Evolutionary conservation across 1,140 invertebrate genomes (phyloP), one percentile per base, ranked within the genome.

Genomic region (Hesperophylax magnus): DNA sequence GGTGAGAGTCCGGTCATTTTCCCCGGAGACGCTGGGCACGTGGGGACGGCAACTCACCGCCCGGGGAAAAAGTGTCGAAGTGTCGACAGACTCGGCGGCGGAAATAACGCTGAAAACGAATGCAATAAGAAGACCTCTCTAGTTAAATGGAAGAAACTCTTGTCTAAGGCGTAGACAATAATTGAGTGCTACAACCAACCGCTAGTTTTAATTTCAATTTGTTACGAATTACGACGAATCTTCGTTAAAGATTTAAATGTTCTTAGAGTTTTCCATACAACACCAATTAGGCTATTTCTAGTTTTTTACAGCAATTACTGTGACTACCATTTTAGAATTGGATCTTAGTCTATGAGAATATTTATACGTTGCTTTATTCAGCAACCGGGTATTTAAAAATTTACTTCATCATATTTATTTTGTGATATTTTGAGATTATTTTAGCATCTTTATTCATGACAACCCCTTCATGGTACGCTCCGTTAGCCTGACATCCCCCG

Each of bases 91-190:
- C 31, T 80, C 9, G 78, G 77, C 24, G 39, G 39, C 39, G 39
- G 39, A 47, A 47, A 47, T 47, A 61, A n/a, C 56, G 15, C 20
- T 8, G 39, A 67, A 6, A 39, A 14, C 6, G 75, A 83, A 47
- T 78, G 63, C 34, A 72, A 76, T 24, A 83, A 78, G 69, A 78
- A 81, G 52, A 52, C 52, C 20, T 81, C 79, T 31, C 74, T 63
- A 75, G 80, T 79, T 18, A 77, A 47, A 52, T 83, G 82, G 82
- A 80, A 83, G 60, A 83, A 83, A 47, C 69, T 83, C 53, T 58
- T 83, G 7, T 39, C 82, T 56, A 80, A 82, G 24, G 74, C 76
- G 18, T 78, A 47, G 39, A 47, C 39, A 47, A 80, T 80, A 75
- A 15, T 31, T 9, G n/a, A 58, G 15, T 20, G 60, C 60, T 15